Evolutionary conservation across 2,888 invertebrate species (phyloP).

Genomic region (Gymnocheta viridis): DNA sequence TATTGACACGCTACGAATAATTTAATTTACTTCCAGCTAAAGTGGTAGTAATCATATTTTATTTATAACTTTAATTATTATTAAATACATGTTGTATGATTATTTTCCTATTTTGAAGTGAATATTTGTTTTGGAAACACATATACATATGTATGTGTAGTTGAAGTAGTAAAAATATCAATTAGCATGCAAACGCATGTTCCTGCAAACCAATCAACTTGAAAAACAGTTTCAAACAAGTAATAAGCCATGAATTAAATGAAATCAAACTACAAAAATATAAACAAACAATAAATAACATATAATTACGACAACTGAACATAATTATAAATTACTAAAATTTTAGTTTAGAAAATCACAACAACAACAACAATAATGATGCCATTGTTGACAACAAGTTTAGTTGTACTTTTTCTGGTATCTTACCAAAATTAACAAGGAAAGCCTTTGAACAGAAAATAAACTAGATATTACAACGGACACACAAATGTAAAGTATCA

Average conservation of each 20-base stretch:
- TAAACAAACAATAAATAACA: constrained; percentile 1
- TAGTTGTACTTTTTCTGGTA: no score
- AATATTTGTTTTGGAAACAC: constrained; percentile 30
- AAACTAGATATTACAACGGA: background rate
- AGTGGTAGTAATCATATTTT: constrained; percentile 1
- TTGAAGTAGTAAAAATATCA: constrained; percentile 40
- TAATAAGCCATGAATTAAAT: constrained; percentile 12
- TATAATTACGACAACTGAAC: constrained; percentile 58
- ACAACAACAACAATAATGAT: constrained; percentile 2
- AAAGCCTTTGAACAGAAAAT: background rate
- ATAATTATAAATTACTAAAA: no score
- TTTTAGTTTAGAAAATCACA: no score
- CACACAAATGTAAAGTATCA: no score
- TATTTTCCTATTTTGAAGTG: background rate
- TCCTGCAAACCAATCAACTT: background rate
- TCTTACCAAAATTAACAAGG: no score
- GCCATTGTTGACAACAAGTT: background rate
- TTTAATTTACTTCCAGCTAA: constrained; percentile 18
- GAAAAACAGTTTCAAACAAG: background rate
- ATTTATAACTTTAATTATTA: background rate
- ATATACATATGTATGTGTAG: constrained; percentile 34
- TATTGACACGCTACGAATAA: constrained; percentile 1
- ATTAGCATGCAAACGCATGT: constrained; percentile 25
- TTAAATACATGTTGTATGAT: no score
- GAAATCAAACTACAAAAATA: constrained; percentile 7